Percentiles rank a stretch among this genome's conserved stretches.
These are phyloP conservation scores for Seriola rivoliana DNA, from an alignment of 2,113 vertebrate species.

Conservation along the genomic window DNA sequence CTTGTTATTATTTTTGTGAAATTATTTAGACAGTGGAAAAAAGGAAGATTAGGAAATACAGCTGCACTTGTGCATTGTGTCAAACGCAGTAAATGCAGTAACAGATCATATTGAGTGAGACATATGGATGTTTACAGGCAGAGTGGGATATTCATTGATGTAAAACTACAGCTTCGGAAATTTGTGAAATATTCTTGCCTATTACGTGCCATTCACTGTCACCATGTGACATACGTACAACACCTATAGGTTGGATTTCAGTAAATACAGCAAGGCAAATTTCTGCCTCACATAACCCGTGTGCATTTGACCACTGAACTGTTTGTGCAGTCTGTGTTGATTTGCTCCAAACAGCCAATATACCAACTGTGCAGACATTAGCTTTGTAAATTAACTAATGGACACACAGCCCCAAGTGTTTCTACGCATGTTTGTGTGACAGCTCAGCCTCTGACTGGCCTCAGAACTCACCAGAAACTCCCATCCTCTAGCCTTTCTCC, in stretches of 20 bases:
- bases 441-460: background rate
- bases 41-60: background rate
- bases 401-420: no score
- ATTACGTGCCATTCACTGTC: no score
- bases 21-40: background rate
- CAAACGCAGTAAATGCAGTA: background rate
- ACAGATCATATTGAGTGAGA: background rate
- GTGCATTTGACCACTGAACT: background rate
- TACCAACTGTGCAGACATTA: background rate
- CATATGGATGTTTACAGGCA: background rate
- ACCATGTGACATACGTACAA: background rate
- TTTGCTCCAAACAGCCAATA: background rate
- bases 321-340: background rate
- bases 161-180: background rate
- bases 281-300: background rate
- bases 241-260: background rate
- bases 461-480: background rate
- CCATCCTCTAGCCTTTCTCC: background rate
- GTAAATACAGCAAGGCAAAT: background rate
- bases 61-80: background rate
- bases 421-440: no score
- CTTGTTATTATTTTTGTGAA: background rate
- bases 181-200: background rate
- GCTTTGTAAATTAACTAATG: background rate
- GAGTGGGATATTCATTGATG: background rate